Base-by-base conservation (phyloP, 2,797 vertebrate genomes). In the Sus cebifrons region DNA sequence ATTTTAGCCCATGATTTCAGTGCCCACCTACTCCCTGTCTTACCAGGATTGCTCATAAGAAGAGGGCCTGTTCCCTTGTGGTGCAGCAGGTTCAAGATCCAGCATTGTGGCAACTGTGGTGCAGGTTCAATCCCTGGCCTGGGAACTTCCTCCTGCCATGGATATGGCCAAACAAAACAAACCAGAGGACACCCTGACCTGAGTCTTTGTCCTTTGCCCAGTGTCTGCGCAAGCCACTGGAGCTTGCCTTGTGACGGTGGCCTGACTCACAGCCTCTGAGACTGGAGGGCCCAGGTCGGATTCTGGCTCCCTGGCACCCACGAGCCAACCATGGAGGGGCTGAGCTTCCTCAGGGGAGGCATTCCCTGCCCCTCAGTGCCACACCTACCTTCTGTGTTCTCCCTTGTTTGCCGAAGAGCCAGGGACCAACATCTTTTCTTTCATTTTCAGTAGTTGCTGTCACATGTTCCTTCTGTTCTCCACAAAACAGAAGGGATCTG, bases 1-100 rank as follows among this genome's bases (percentile, higher is more conserved):
- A 54, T 73, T 84, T 91, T 84, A 84, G 71, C 23, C 54, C 64
- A 25, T 0, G 40, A 92, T 82, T 73, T 95, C 49, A 95, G 23
- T 32, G 44, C 16, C 75, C 16, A 74, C 40, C 32, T n/a, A 18
- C 11, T 74, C 17, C 6, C 12, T 64, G 20, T 64, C 54, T 78
- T 70, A 54, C 2, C 70, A 79, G 52, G 91, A 64, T 85, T 87
- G 75, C 23, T 75, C 86, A 82, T 2, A 71, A 79, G 54, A 78
- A 81, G 25, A 29, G 21, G 81, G 29, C 12, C 73, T 60, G 21
- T 49, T 7, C 44, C 44, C 44, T 49, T 49, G 44, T 49, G 44
- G 44, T 49, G 44, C 44, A 49, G 44, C 9, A 10, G 44, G 44
- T 49, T 49, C 44, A 49, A 49, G 44, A 49, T 49, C 44, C 44